These are phyloP conservation scores for Petromus typicus DNA, from an alignment of 2,113 vertebrate genomes.

Conservation along the genomic window DNA sequence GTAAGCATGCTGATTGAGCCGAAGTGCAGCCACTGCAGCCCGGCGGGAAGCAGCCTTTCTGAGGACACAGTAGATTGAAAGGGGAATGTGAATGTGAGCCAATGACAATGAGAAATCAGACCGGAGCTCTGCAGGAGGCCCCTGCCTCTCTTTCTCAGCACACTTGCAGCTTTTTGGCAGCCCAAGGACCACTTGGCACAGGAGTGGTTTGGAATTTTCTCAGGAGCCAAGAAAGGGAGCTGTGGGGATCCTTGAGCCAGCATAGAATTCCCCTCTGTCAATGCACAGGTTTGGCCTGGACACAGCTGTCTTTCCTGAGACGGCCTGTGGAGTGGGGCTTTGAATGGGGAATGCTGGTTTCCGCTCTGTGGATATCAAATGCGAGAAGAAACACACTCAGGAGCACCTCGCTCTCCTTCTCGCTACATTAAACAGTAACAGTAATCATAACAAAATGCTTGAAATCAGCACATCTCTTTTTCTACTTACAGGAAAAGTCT, in stretches of 20 bases:
- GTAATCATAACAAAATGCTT: not conserved
- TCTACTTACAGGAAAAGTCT: too few species aligned
- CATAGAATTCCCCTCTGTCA: not conserved
- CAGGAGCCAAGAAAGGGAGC: not conserved
- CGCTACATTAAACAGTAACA: not conserved
- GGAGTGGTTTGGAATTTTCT: conserved; percentile 2
- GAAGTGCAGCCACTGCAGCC: not conserved
- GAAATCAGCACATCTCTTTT: not conserved
- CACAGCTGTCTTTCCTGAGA: not conserved
- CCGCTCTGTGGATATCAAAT: not conserved
- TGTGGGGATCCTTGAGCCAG: not conserved
- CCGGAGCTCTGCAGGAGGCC: not conserved
- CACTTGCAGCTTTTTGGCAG: not conserved
- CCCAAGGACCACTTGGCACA: not conserved
- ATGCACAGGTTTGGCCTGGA: not conserved
- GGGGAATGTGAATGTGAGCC: conserved; percentile 34
- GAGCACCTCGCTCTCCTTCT: not conserved
- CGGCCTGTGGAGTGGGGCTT: not conserved
- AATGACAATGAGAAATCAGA: conserved; percentile 46
- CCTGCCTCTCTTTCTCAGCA: not conserved
- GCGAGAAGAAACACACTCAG: not conserved
- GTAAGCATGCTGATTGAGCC: not conserved
- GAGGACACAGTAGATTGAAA: not conserved
- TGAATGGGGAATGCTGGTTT: not conserved
- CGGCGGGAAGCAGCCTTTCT: conserved; percentile 35